Percentiles rank a stretch among this genome's conserved stretches.
Evolutionary conservation across 1,140 invertebrate genomes (phyloP).

Genomic region (Agrilus planipennis): DNA sequence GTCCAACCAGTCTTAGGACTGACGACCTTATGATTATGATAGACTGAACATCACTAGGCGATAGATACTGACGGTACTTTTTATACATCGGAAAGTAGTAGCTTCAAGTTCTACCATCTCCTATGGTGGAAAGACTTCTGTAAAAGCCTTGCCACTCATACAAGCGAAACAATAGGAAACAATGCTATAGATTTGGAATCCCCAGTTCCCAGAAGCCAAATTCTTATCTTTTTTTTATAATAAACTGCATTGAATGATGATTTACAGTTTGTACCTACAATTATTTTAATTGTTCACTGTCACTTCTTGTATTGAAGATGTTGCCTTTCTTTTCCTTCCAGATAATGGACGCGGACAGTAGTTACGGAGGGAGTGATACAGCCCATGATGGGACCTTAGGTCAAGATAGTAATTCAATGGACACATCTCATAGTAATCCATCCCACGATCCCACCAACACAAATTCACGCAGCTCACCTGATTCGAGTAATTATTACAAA

Average conservation of each 20-base stretch:
- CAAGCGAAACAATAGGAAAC: no score
- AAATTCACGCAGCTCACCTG: constrained; percentile 1
- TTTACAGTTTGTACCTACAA: background rate
- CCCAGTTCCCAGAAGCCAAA: background rate
- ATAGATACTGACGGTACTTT: no score
- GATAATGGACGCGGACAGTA: constrained; percentile 33
- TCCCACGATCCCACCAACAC: constrained; percentile 5
- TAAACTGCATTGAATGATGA: background rate
- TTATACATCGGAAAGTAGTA: no score
- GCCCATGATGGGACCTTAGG: constrained; percentile 29
- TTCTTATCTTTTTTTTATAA: background rate
- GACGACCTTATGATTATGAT: no score
- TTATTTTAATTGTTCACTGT: background rate
- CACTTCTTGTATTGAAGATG: background rate
- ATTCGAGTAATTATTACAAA: constrained; percentile 28
- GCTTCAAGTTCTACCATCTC: no score
- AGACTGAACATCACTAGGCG: no score
- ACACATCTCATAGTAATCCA: constrained; percentile 13
- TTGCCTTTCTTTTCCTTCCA: constrained; percentile 14
- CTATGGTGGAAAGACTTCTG: no score
- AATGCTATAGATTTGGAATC: background rate
- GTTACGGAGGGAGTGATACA: constrained; percentile 32
- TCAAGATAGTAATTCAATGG: constrained; percentile 22
- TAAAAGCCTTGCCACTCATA: no score
- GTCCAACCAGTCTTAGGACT: no score